These are phyloP conservation scores for Geophilus truncorum DNA, from an alignment of 2,888 invertebrate genomes.

Conservation along the genomic window DNA sequence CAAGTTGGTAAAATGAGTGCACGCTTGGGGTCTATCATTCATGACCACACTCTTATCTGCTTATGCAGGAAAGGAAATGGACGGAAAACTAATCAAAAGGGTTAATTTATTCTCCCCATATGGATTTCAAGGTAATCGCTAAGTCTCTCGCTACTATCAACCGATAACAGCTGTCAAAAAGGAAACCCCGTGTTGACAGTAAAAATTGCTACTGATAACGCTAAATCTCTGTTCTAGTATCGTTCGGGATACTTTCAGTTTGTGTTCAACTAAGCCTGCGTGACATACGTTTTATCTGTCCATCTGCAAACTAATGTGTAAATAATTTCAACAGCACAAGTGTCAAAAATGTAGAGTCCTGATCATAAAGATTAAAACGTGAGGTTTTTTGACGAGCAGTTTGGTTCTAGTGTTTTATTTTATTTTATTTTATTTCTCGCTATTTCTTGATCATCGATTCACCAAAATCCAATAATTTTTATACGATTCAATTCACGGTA, in stretches of 20 bases:
- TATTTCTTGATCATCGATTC: no score
- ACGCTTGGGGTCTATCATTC: slow-evolving; percentile 11
- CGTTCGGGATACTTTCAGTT: no score
- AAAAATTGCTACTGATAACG: not conserved
- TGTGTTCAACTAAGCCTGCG: no score
- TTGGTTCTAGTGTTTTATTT: no score
- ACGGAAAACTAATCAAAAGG: slow-evolving; percentile 19
- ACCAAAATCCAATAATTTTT: no score
- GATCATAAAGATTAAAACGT: no score
- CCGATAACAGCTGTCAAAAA: slow-evolving; percentile 23
- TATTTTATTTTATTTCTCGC: no score
- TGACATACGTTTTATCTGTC: not conserved
- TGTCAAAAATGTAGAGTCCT: not conserved
- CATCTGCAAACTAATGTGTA: not conserved
- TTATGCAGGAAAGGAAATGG: slow-evolving; percentile 8
- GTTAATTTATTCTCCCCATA: slow-evolving; percentile 25
- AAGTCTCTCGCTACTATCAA: not conserved
- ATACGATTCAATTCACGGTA: no score
- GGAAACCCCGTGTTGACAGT: slow-evolving; percentile 16
- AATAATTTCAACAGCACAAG: not conserved
- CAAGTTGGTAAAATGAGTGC: slow-evolving; percentile 18
- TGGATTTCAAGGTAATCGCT: slow-evolving; percentile 19
- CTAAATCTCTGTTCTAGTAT: not conserved
- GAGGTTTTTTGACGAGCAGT: no score
- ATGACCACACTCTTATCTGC: not conserved